Base-by-base conservation (phyloP, 2,888 invertebrate genomes). In the Allophyes oxyacanthae region DNA sequence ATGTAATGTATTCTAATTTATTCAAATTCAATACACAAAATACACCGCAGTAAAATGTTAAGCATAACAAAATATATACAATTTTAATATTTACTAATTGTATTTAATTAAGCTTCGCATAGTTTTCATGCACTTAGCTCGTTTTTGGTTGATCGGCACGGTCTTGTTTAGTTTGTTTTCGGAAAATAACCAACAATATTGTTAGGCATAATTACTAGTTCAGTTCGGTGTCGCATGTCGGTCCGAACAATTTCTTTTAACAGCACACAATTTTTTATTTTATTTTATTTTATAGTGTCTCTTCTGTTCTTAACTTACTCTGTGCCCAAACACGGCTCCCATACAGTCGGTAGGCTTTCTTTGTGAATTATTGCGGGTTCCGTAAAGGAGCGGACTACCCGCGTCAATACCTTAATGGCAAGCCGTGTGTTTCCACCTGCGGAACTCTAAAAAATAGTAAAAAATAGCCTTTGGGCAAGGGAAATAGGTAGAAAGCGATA, bases 321-420 rank as follows among this genome's bases (percentile, higher is more conserved):
- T 88, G 50, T 83, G 80, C 40, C 58, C 41, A 79, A 74, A 74
- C 79, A 83, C 84, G 81, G 85, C 84, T 87, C 77, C 77, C 73
- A 84, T 87, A 89, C 88, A 85, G 86, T 56, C 58, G 61, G 85
- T 72, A 79, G 88, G 85, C 80, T 86, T 89, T 89, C 90, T 91
- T 92, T 92, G 92, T 92, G 90, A 92, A 92, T 92, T 92, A 92
- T 92, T 88, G 86, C 89, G 88, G 90, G 86, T 83, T 83, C 84
- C 83, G 84, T 67, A 79, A 80, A 78, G 81, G 79, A 76, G 75
- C 72, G 82, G 69, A 76, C 75, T 76, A 79, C 79, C 82, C 78
- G 82, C 82, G 87, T 91, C 92, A 92, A 92, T 93, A 89, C 89
- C 85, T 84, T 92, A 92, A 92, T 92, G 90, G 91, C 55, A 48